Base-by-base conservation (phyloP, 1,140 invertebrate genomes). In the Cyclina sinensis region DNA sequence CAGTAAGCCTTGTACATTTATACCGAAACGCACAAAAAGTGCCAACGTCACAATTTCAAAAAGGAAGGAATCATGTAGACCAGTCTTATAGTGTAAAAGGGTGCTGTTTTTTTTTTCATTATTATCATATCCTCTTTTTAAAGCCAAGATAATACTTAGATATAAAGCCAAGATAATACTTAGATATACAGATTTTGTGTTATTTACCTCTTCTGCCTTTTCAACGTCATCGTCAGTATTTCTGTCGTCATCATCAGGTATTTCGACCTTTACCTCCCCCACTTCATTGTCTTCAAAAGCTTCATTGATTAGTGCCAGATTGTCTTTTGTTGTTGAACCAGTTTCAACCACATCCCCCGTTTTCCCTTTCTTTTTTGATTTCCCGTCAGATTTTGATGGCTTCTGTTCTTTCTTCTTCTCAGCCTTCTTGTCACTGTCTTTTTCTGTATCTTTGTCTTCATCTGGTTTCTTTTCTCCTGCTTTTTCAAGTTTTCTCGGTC, bases 211-310 rank as follows among this genome's bases (percentile, higher is more conserved):
- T 78, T 78, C 46, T 4, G 74, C 74, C 11, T 78, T 54, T 51
- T 78, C 74, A 3, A 16, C 37, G 24, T 1, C 32, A 21, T 37
- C 39, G 27, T 16, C 57, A 5, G 21, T 7, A 21, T 73, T 35
- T 37, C 37, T 24, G 0, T 70, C 30, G 5, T 74, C 35, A 32
- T 54, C 68, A 3, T 76, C 85, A 21, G 76, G 62, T 73, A 92
- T 91, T 80, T 93, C 91, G n/a, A 93, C 85, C 46, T 92, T 91
- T 37, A 94, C 86, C 14, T 89, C 83, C 16, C 90, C 88, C 82
- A 92, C 83, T 73, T 91, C 81, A 14, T 90, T 89, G n/a, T 90
- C 90, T 27, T 90, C 11, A 84, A 84, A 84, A 5, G 39, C 82
- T 11, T 46, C 82, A 46, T 84, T 84, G 1, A 70, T 70, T 39